phyloP scores from a whole-genome alignment of 2,888 invertebrate species.

The Melieria omissa region DNA sequence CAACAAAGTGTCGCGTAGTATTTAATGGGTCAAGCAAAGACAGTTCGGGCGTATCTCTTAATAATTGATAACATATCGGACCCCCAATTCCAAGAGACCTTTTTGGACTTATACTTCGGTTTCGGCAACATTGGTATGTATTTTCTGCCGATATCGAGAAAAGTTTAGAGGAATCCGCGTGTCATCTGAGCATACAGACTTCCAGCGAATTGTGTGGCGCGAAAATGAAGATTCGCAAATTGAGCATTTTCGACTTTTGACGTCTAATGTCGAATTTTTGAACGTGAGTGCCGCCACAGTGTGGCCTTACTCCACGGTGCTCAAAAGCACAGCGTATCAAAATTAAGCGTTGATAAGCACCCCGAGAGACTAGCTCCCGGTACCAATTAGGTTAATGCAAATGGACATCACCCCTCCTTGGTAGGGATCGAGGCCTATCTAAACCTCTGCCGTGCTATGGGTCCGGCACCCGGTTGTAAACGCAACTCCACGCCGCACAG shows the following conservation, averaged over 20 bases:
- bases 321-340: no score
- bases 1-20: constrained; percentile 37
- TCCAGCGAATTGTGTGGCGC: constrained; percentile 22
- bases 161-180: constrained; percentile 24
- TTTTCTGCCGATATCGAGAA: constrained; percentile 31
- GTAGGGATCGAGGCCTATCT: no score
- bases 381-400: no score
- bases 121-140: constrained; percentile 29
- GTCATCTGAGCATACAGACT: constrained; percentile 6
- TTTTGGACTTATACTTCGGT: constrained; percentile 27
- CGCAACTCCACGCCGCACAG: no score
- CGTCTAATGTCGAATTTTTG: not conserved
- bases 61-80: constrained; percentile 30
- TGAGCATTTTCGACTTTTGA: constrained; percentile 25
- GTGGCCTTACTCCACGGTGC: no score
- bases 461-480: no score
- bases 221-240: not conserved
- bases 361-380: no score
- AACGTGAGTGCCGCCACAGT: no score
- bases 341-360: no score
- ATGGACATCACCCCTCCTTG: no score
- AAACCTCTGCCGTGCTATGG: no score
- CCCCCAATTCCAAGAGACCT: constrained; percentile 28
- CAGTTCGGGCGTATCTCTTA: constrained; percentile 23
- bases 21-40: constrained; percentile 37